Conservation (phyloP, 2,797 vertebrate genomes). For the Botia almorhae region DNA sequence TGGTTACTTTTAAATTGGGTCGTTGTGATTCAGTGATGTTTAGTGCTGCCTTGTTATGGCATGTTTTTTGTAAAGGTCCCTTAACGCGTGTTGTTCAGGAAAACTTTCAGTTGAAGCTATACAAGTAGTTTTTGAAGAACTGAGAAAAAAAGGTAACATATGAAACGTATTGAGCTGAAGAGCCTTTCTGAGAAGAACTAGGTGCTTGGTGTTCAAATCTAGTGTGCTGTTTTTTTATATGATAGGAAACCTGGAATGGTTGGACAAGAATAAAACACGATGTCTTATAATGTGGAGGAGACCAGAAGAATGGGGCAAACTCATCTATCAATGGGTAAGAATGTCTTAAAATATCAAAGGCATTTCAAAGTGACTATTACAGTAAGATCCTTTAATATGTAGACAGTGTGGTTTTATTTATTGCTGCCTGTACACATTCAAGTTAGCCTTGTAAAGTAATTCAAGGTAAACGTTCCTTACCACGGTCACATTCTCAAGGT, state of each 20-base stretch:
- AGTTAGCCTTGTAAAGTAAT: too few relatives aligned
- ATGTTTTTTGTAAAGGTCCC: conserved; percentile 38
- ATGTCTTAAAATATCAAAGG: neutral
- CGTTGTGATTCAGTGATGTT: neutral
- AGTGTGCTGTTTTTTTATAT: conserved; percentile 16
- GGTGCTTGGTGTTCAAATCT: too few relatives aligned
- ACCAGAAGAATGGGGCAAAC: conserved; percentile 96
- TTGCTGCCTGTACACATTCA: too few relatives aligned
- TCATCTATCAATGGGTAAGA: conserved; percentile 98
- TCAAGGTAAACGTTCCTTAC: too few relatives aligned
- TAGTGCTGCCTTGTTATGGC: neutral
- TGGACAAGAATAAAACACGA: conserved; percentile 96
- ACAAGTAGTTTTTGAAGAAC: conserved; percentile 93
- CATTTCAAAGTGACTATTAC: too few relatives aligned
- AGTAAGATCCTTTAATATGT: too few relatives aligned
- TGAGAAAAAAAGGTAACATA: conserved; percentile 91
- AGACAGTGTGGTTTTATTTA: too few relatives aligned
- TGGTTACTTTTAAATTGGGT: too few relatives aligned
- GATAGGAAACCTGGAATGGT: conserved; percentile 95
- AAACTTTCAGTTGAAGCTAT: conserved; percentile 92
- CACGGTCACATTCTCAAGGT: too few relatives aligned
- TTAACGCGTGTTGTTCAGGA: conserved; percentile 84
- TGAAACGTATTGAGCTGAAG: neutral
- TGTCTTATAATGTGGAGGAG: conserved; percentile 98
- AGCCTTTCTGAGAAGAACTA: neutral